phyloP scores from a whole-genome alignment of 2,113 vertebrate species.

The Pogona vitticeps region DNA sequence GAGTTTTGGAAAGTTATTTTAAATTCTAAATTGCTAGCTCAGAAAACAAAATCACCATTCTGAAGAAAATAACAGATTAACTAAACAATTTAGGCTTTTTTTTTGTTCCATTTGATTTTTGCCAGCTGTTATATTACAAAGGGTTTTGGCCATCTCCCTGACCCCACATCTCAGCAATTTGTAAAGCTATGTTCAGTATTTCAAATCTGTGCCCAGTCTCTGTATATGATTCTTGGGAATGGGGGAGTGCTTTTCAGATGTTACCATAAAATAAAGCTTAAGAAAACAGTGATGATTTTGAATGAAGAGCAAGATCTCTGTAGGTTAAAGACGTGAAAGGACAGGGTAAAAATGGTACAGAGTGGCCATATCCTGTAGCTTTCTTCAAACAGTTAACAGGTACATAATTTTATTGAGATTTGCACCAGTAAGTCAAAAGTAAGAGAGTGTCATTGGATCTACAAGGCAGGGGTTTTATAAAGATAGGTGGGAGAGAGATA shows the following conservation, averaged over 20 bases:
- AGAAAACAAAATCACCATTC: slow-evolving; percentile 25
- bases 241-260: slow-evolving; percentile 57
- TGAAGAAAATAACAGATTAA: slow-evolving; percentile 53
- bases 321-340: slow-evolving; percentile 53
- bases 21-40: slow-evolving; percentile 12
- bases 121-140: slow-evolving; percentile 55
- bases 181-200: slow-evolving; percentile 72
- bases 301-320: slow-evolving; percentile 53
- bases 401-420: slow-evolving; percentile 45
- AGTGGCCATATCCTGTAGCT: neutral
- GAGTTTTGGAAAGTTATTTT: slow-evolving; percentile 40
- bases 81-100: slow-evolving; percentile 68
- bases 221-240: slow-evolving; percentile 46
- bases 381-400: slow-evolving; percentile 38
- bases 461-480: neutral
- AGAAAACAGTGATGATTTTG: slow-evolving; percentile 37
- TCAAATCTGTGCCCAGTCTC: slow-evolving; percentile 59
- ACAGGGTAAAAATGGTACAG: slow-evolving; percentile 16
- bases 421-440: neutral
- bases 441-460: neutral
- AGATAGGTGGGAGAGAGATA: neutral
- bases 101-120: slow-evolving; percentile 65
- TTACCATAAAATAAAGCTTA: slow-evolving; percentile 56
- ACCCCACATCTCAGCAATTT: slow-evolving; percentile 70
- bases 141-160: slow-evolving; percentile 65